Base-by-base conservation (phyloP, 1,140 invertebrate species). In the Eurosta solidaginis region DNA sequence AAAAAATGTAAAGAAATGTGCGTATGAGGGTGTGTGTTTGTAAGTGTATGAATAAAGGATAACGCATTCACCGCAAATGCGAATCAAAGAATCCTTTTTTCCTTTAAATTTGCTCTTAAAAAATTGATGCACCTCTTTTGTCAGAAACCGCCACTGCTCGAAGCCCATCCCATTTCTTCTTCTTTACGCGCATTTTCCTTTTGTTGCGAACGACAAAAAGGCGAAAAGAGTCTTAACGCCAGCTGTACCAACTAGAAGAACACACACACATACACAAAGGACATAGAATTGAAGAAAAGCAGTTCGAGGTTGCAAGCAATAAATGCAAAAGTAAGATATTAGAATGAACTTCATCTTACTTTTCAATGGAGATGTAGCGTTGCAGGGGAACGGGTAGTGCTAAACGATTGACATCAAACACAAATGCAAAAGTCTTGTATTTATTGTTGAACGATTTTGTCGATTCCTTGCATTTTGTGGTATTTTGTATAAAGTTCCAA, bases 181-280 rank as follows among this genome's bases (percentile, higher is more conserved):
- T n/a, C n/a, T n/a, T 27, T 50, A 52, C 74, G 47, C 74, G 47
- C n/a, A 20, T n/a, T 33, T 36, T 47, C 42, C 27, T 6, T 74
- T 47, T 47, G 45, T 45, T 74, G 73, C 42, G 22, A 47, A 74
- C 44, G 40, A 74, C 73, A 47, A 47, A 44, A 45, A 74, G 59
- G 59, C 44, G 45, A 52, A 76, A 50, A 50, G 44, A 77, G 36
- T 52, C 78, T 81, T 82, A 82, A 82, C 77, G 82, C 82, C 82
- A 82, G 81, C 81, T 82, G 81, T 78, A 77, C 80, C 81, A 82
- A 82, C 29, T 3, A 7, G 2, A 22, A 20, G 22, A 33, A 17
- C 4, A 20, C n/a, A n/a, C 50, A 22, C n/a, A 20, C 79, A 63
- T 59, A 80, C 45, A 29, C 73, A 77, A 81, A 76, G 44, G 49